These are phyloP conservation scores for Petrocephalus schoutedeni DNA, from an alignment of 2,797 vertebrate genomes.

Conservation along the genomic window DNA sequence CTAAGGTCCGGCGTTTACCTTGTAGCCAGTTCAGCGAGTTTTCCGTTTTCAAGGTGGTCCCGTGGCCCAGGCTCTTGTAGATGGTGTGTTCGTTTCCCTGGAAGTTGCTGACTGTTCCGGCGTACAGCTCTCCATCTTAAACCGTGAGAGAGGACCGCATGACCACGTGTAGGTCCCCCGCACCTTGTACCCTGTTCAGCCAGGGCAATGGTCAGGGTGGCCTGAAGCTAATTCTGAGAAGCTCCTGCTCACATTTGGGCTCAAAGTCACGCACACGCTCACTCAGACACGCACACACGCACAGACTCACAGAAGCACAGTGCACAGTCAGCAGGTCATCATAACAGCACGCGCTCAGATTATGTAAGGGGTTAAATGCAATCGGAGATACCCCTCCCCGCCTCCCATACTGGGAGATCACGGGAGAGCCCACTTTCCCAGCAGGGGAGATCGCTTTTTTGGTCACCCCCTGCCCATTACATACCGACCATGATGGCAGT, in stretches of 20 bases:
- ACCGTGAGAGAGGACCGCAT: constrained; percentile 30
- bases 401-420: not conserved
- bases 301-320: not conserved
- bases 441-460: not conserved
- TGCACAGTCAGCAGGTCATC: not conserved
- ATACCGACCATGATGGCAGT: constrained; percentile 90
- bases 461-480: constrained; percentile 29
- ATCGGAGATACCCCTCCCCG: not conserved
- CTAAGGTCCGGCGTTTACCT: constrained; percentile 58
- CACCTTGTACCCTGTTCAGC: not conserved
- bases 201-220: too few relatives aligned
- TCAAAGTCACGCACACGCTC: not conserved
- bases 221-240: not conserved
- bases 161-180: not conserved
- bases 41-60: constrained; percentile 84
- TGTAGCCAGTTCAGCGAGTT: constrained; percentile 96
- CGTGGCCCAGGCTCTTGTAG: constrained; percentile 83
- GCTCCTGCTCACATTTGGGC: not conserved
- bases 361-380: not conserved
- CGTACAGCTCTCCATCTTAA: constrained; percentile 84
- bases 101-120: constrained; percentile 91
- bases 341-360: not conserved
- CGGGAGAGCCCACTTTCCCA: not conserved
- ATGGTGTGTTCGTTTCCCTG: constrained; percentile 95
- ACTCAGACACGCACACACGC: not conserved